Conservation (phyloP, 2,797 vertebrate genomes). For the Girardinus metallicus region DNA sequence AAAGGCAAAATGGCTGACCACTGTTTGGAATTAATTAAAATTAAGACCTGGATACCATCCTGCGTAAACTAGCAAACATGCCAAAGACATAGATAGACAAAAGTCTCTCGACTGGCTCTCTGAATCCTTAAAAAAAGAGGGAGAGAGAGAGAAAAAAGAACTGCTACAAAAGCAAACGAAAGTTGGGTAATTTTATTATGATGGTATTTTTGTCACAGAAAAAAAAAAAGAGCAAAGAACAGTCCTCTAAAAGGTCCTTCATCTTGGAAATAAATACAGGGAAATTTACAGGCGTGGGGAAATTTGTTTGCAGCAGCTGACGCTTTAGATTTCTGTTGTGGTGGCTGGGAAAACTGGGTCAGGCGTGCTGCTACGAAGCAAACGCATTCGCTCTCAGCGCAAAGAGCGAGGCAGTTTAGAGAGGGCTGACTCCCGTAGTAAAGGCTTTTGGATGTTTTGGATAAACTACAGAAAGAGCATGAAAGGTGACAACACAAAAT, state of each 20-base stretch:
- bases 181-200: constrained; percentile 27
- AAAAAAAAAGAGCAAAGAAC: constrained; percentile 37
- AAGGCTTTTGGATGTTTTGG: constrained; percentile 37
- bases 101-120: constrained; percentile 25
- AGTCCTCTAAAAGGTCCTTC: constrained; percentile 38
- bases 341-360: constrained; percentile 71
- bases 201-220: constrained; percentile 25
- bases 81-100: constrained; percentile 48
- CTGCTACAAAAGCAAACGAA: constrained; percentile 27
- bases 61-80: constrained; percentile 48
- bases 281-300: constrained; percentile 52
- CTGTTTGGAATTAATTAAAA: constrained; percentile 40
- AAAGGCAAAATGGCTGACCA: constrained; percentile 9
- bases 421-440: constrained; percentile 50
- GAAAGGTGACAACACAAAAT: not conserved
- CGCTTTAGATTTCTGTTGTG: constrained; percentile 72
- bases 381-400: constrained; percentile 46
- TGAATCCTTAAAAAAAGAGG: not conserved
- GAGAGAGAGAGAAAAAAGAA: not conserved
- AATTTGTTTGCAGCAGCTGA: constrained; percentile 71
- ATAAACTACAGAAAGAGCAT: constrained; percentile 31
- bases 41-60: constrained; percentile 48
- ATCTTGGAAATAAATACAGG: constrained; percentile 46
- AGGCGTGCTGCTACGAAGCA: constrained; percentile 46
- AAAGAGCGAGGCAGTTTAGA: constrained; percentile 30